Conservation (phyloP, 2,888 invertebrate genomes). For the Lissonota sp. region DNA sequence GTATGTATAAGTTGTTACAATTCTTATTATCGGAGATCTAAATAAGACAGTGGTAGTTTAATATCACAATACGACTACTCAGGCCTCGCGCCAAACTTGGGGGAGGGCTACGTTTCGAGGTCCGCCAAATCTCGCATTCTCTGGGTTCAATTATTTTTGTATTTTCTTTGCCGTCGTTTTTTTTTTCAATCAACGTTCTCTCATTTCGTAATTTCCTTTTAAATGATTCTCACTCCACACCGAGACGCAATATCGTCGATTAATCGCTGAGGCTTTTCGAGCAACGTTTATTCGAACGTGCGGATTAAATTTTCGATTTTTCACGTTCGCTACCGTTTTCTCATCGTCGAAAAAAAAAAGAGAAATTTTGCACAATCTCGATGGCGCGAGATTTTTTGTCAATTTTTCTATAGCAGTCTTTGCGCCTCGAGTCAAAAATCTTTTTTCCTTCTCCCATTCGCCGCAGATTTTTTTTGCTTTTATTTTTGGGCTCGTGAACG, state of each 20-base stretch:
- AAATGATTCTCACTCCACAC: constrained; percentile 8
- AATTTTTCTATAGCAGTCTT: constrained; percentile 45
- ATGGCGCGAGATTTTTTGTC: constrained; percentile 28
- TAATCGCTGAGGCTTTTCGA: constrained; percentile 25
- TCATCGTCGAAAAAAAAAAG: constrained; percentile 8
- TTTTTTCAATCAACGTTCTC: constrained; percentile 21
- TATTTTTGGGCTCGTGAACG: not conserved
- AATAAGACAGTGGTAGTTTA: constrained; percentile 84
- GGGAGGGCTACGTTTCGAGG: constrained; percentile 57
- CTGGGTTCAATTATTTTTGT: constrained; percentile 44
- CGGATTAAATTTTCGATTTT: not conserved
- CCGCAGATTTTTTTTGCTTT: too few species aligned
- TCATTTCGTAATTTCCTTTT: constrained; percentile 14
- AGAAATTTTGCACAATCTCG: not conserved
- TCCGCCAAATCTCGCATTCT: constrained; percentile 43
- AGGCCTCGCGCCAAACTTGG: constrained; percentile 81
- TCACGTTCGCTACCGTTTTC: constrained; percentile 1
- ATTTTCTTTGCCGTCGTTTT: constrained; percentile 31
- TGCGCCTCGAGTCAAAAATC: constrained; percentile 42
- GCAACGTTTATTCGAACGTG: constrained; percentile 14
- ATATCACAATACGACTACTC: constrained; percentile 84
- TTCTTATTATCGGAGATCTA: constrained; percentile 83
- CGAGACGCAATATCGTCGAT: constrained; percentile 7
- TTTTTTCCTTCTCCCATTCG: too few species aligned
- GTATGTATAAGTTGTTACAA: constrained; percentile 65